These are phyloP conservation scores for Thymelicus lineola DNA, from an alignment of 2,888 invertebrate species.

Conservation along the genomic window DNA sequence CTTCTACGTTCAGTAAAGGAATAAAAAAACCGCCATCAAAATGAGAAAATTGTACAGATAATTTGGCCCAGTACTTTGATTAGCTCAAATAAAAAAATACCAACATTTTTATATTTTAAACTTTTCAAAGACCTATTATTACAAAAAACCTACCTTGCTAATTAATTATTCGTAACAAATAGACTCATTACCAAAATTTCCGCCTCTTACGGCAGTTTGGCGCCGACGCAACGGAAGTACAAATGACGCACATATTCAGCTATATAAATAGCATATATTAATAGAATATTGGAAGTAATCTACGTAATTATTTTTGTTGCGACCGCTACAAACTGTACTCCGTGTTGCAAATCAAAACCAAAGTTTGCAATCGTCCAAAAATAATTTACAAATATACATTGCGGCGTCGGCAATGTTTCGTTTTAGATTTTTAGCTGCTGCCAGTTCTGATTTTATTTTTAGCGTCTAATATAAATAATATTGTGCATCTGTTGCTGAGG, in stretches of 20 bases:
- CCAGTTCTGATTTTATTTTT: constrained; percentile 30
- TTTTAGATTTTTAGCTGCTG: constrained; percentile 24
- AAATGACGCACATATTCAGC: constrained; percentile 49
- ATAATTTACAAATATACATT: constrained; percentile 9
- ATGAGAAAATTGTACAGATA: too few relatives aligned
- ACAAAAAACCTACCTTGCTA: neutral
- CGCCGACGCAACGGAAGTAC: constrained; percentile 49
- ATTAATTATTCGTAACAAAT: constrained; percentile 44
- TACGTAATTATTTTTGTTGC: constrained; percentile 30
- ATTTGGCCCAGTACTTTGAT: too few relatives aligned
- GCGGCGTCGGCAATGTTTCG: neutral
- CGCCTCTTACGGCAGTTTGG: constrained; percentile 48
- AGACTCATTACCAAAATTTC: constrained; percentile 50
- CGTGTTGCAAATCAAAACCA: constrained; percentile 1
- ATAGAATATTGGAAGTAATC: constrained; percentile 44
- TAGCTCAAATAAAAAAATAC: too few relatives aligned
- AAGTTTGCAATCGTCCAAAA: constrained; percentile 3
- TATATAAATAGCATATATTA: too few relatives aligned
- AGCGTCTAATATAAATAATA: constrained; percentile 15
- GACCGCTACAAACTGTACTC: constrained; percentile 6
- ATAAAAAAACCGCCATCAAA: too few relatives aligned
- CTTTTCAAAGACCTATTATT: neutral
- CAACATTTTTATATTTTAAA: too few relatives aligned
- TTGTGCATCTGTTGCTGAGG: constrained; percentile 1
- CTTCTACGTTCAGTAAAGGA: too few relatives aligned